A percentile compares a stretch with the other conserved stretches of the same genome.
These are phyloP conservation scores for Sisor rabdophorus DNA, from an alignment of 2,113 vertebrate species.

Conservation along the genomic window DNA sequence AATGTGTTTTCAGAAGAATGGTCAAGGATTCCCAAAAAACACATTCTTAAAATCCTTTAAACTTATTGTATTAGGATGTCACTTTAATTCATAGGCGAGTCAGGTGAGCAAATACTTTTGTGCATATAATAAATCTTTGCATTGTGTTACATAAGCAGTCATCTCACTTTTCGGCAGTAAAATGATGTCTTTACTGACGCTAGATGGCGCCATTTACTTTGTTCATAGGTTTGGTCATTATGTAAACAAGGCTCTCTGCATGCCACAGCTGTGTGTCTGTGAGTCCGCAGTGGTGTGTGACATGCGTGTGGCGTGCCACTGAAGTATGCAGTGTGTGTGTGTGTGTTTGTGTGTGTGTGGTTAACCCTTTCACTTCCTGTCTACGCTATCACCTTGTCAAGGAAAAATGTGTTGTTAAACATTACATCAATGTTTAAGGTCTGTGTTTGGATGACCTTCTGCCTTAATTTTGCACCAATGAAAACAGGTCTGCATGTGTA, in stretches of 20 bases:
- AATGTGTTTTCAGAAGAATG: too few species aligned
- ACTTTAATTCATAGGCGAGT: too few species aligned
- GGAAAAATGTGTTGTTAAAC: background rate
- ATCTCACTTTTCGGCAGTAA: background rate
- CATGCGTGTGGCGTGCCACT: constrained; percentile 17
- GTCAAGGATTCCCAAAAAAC: too few species aligned
- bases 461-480: constrained; percentile 4
- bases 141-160: too few species aligned
- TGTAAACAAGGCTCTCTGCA: constrained; percentile 44
- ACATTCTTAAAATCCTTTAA: too few species aligned
- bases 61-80: too few species aligned
- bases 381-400: background rate
- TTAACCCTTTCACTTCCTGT: background rate
- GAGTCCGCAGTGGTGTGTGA: constrained; percentile 33
- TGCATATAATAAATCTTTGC: too few species aligned
- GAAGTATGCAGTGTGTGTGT: background rate
- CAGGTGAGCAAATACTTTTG: too few species aligned
- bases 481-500: constrained; percentile 8
- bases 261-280: constrained; percentile 40
- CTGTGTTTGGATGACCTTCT: constrained; percentile 7
- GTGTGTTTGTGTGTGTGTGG: background rate
- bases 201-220: constrained; percentile 41
- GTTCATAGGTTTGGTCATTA: constrained; percentile 36
- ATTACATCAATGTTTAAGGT: constrained; percentile 6
- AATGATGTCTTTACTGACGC: background rate